Evolutionary conservation across 2,888 invertebrate genomes (phyloP).

Genomic region (Dolichomitus sp.): DNA sequence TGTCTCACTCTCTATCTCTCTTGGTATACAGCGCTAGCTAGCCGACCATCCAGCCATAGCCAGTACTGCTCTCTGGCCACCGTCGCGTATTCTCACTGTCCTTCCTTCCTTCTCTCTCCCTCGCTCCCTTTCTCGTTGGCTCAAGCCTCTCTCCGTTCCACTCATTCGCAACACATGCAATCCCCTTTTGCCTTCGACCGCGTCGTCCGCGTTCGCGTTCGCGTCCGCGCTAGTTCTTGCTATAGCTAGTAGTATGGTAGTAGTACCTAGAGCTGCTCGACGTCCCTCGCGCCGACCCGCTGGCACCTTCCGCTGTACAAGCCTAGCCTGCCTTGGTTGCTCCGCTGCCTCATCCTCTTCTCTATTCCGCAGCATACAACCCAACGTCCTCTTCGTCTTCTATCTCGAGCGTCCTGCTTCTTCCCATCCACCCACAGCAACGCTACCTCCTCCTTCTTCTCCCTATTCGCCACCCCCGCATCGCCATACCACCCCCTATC

Average conservation of each 20-base stretch:
- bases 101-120: neutral
- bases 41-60: constrained; percentile 54
- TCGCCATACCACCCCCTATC: constrained; percentile 27
- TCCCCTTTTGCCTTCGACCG: constrained; percentile 46
- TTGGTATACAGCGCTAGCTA: constrained; percentile 52
- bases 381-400: constrained; percentile 26
- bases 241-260: constrained; percentile 1
- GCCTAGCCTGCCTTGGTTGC: constrained; percentile 45
- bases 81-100: constrained; percentile 55
- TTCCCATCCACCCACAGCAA: constrained; percentile 45
- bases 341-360: constrained; percentile 31
- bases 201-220: constrained; percentile 47
- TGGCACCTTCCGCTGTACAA: constrained; percentile 63
- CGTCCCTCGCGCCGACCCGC: constrained; percentile 64
- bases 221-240: constrained; percentile 43
- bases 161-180: constrained; percentile 63
- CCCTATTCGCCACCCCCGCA: constrained; percentile 12
- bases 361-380: constrained; percentile 51
- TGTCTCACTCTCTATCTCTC: constrained; percentile 26
- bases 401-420: constrained; percentile 69
- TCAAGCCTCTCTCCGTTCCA: constrained; percentile 20
- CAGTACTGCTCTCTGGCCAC: constrained; percentile 54
- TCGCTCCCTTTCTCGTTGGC: neutral
- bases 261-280: constrained; percentile 38
- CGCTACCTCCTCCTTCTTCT: constrained; percentile 16